Evolutionary conservation across 2,888 invertebrate species (phyloP).

Genomic region (Parasteatoda lunata): DNA sequence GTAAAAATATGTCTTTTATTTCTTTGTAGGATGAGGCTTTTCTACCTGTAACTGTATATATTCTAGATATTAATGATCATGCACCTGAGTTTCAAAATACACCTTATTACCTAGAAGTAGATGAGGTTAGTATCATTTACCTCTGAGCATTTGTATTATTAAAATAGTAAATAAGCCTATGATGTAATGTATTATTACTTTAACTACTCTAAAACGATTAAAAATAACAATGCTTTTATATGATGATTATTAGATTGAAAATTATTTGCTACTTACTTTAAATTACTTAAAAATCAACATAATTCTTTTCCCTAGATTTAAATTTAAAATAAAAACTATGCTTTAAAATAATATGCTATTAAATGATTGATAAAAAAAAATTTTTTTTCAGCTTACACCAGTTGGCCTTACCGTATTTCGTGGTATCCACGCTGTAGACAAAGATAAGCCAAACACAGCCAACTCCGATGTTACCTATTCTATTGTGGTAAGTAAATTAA

Average conservation of each 20-base stretch:
- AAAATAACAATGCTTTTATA: no score
- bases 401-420: slow-evolving; percentile 87
- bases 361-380: no score
- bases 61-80: slow-evolving; percentile 91
- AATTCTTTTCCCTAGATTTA: no score
- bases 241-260: no score
- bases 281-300: no score
- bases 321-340: no score
- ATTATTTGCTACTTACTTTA: no score
- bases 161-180: no score
- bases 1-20: slow-evolving; percentile 26
- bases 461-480: slow-evolving; percentile 72
- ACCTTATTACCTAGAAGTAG: slow-evolving; percentile 84
- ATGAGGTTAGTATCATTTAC: slow-evolving; percentile 70
- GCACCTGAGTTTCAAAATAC: slow-evolving; percentile 82
- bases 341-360: no score
- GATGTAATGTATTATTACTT: no score
- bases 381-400: slow-evolving; percentile 71
- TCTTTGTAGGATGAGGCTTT: slow-evolving; percentile 84
- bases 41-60: slow-evolving; percentile 86
- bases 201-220: no score
- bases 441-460: slow-evolving; percentile 78
- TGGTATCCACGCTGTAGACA: slow-evolving; percentile 86
- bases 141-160: not conserved
- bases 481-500: slow-evolving; percentile 71